Conservation (phyloP, 2,888 invertebrate species). For the Diachrysia chrysitis region DNA sequence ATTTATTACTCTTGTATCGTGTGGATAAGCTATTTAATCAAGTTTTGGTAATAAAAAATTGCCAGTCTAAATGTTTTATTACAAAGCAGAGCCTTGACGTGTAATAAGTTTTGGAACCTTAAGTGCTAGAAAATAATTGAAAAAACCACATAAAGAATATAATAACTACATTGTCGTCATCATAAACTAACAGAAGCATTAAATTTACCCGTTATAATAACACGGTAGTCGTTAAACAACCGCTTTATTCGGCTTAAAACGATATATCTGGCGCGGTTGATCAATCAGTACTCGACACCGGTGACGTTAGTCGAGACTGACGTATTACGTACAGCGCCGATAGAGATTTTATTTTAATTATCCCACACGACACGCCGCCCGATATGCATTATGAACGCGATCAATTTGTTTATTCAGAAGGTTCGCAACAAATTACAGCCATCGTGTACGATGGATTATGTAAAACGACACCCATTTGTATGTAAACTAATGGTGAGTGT, state of each 20-base stretch:
- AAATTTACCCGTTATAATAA: conserved; percentile 47
- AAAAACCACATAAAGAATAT: not conserved
- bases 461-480: conserved; percentile 88
- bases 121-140: not conserved
- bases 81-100: not conserved
- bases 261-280: conserved; percentile 56
- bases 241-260: conserved; percentile 46
- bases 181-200: conserved; percentile 25
- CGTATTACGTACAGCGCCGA: conserved; percentile 49
- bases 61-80: not conserved
- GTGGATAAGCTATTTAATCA: conserved; percentile 2
- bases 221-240: conserved; percentile 38
- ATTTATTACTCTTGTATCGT: not conserved
- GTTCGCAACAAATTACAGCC: conserved; percentile 87
- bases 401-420: conserved; percentile 86
- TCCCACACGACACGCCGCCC: conserved; percentile 69
- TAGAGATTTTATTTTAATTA: conserved; percentile 64
- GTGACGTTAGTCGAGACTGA: conserved; percentile 56
- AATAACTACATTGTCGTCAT: not conserved
- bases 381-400: conserved; percentile 81
- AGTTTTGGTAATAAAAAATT: conserved; percentile 16
- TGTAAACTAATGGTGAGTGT: conserved; percentile 87
- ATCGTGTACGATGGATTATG: conserved; percentile 86
- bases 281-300: conserved; percentile 52
- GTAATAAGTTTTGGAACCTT: not conserved